A percentile compares a stretch with the other conserved stretches of the same genome.
These are phyloP conservation scores for Sphaeridia pumilis DNA, from an alignment of 2,888 invertebrate genomes.

Conservation along the genomic window DNA sequence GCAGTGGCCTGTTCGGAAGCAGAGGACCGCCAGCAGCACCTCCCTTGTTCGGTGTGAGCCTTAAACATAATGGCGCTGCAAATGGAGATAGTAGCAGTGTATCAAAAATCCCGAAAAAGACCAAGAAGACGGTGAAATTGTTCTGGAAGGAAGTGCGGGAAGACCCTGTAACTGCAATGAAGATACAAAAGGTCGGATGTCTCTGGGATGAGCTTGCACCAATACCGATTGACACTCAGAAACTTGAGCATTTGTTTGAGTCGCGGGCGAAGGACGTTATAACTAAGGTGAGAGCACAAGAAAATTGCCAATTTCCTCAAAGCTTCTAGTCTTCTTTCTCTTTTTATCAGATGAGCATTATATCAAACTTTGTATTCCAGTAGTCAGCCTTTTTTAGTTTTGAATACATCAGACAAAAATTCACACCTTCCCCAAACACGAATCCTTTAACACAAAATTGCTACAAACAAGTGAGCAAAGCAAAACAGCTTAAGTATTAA, in stretches of 20 bases:
- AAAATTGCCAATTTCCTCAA: no score
- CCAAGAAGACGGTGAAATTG: constrained; percentile 90
- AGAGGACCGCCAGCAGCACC: constrained; percentile 31
- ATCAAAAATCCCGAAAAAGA: constrained; percentile 55
- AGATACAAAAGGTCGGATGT: constrained; percentile 41
- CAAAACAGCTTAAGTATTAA: no score
- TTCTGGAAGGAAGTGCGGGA: constrained; percentile 96
- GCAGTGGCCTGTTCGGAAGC: constrained; percentile 20
- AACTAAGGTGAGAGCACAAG: constrained; percentile 68
- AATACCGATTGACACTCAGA: constrained; percentile 77
- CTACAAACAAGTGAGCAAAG: no score
- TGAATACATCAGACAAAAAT: no score
- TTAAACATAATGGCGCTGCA: constrained; percentile 38
- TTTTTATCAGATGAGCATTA: no score
- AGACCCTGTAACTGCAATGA: constrained; percentile 53
- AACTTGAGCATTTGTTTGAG: constrained; percentile 93
- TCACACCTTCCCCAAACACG: no score
- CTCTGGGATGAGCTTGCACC: constrained; percentile 87
- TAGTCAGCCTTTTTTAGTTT: no score
- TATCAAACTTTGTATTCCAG: no score
- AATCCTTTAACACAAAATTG: no score
- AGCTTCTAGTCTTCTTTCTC: no score
- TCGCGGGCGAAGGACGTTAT: constrained; percentile 88
- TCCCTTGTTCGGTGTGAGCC: constrained; percentile 40
- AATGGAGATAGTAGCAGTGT: constrained; percentile 37